Conservation (phyloP, 2,797 vertebrate species). For the Tragelaphus eurycerus region DNA sequence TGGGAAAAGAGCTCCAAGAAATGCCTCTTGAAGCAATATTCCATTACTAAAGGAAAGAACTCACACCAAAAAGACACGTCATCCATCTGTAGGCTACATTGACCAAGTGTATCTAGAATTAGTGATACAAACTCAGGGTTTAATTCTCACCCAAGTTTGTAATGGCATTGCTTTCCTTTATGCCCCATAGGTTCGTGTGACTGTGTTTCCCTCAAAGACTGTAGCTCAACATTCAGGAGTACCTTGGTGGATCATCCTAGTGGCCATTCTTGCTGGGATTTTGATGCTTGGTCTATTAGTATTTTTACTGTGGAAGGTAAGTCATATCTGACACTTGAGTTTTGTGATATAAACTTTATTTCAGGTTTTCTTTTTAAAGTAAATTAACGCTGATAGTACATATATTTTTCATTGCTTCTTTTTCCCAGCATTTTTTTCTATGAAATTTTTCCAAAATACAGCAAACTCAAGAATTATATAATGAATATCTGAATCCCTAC, state of each 20-base stretch:
- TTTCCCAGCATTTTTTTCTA: not conserved
- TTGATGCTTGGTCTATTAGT: conserved; percentile 94
- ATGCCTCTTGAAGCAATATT: not conserved
- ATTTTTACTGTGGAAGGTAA: conserved; percentile 97
- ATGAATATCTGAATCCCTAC: not conserved
- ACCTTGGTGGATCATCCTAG: conserved; percentile 96
- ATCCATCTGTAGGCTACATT: not conserved
- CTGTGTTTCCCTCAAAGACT: conserved; percentile 91
- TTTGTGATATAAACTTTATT: not conserved
- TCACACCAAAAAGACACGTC: not conserved
- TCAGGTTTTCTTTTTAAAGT: conserved; percentile 3
- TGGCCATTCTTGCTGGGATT: conserved; percentile 94
- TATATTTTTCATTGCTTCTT: not conserved
- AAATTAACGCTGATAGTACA: not conserved
- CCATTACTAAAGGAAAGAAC: not conserved
- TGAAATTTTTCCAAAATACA: not conserved
- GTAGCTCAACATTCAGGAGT: conserved; percentile 88
- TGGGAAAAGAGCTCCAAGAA: not conserved
- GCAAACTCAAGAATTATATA: conserved; percentile 25
- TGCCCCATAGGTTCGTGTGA: conserved; percentile 88
- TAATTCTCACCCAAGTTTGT: not conserved
- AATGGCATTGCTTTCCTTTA: not conserved
- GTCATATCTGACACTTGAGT: conserved; percentile 54
- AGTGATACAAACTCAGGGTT: not conserved
- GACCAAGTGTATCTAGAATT: not conserved